Conservation (phyloP, 2,888 invertebrate genomes). For the Prosapia bicincta region DNA sequence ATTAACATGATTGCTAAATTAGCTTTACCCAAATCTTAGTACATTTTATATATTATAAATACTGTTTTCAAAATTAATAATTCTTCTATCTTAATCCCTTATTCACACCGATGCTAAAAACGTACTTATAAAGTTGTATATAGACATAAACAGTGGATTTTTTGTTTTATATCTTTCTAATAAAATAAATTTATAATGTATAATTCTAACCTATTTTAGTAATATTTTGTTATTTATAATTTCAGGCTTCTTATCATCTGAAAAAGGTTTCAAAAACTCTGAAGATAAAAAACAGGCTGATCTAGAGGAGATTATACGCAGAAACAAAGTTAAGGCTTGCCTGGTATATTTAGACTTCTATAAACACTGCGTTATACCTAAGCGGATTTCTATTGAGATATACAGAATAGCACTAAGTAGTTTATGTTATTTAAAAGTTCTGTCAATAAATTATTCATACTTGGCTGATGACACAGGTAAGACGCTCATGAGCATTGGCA, state of each 20-base stretch:
- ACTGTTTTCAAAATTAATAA: too few species aligned
- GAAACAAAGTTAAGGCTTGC: neutral
- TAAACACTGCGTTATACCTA: neutral
- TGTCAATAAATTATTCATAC: neutral
- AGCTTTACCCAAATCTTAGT: too few species aligned
- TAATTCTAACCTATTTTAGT: neutral
- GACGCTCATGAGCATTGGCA: neutral
- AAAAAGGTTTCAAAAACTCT: neutral
- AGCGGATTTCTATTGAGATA: neutral
- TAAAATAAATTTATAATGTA: too few species aligned
- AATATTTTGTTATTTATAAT: neutral
- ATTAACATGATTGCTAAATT: too few species aligned
- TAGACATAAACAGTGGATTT: too few species aligned
- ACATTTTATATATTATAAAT: too few species aligned
- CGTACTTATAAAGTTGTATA: too few species aligned
- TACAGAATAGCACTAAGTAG: neutral
- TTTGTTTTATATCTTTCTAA: too few species aligned
- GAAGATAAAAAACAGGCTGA: neutral
- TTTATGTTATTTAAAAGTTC: neutral
- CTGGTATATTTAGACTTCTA: neutral
- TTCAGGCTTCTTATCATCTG: neutral
- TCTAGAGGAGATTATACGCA: neutral
- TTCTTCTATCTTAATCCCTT: too few species aligned
- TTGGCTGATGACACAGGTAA: neutral
- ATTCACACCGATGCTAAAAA: too few species aligned